Base-by-base conservation (phyloP, 37 sponge, comb jelly and placozoan genomes). In the Mnemiopsis leidyi region DNA sequence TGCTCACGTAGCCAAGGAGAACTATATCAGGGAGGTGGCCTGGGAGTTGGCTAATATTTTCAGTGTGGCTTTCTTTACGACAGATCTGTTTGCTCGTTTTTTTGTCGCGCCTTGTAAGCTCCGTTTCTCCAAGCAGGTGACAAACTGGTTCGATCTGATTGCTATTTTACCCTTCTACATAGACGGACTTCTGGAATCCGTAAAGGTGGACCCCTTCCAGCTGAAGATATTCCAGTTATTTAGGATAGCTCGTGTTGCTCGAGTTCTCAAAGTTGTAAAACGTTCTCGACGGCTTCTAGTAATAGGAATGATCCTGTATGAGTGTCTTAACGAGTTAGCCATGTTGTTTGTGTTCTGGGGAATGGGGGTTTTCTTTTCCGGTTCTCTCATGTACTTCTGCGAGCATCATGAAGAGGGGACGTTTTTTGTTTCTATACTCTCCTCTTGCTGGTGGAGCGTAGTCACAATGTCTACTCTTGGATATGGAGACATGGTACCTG, bases 161-260 rank as follows among this genome's bases (percentile, higher is more conserved):
- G 25, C 75, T n/a, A 71, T 71, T 7, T 7, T 71, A 5, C 75
- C 75, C 30, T 71, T 71, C 30, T 71, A 71, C n/a, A 71, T 71
- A 29, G 75, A n/a, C 30, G 75, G 75, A 7, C 3, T 71, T 13
- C 3, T 71, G 75, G 75, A 71, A 25, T 71, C 25, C n/a, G 30
- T 71, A 25, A 18, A 18, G 7, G n/a, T 71, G 5, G 30, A 71
- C 75, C 20, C 75, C 20, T 25, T n/a, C 30, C 5, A 28, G 30
- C 5, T 71, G n/a, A 71, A 71, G 75, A 71, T 71, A n/a, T 71
- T 71, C 75, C 75, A 71, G 75, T 25, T 71, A 25, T 71, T 71
- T 18, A 5, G 75, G 7, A 71, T 71, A 7, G 30, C 30, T 7
- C 25, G 75, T n/a, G 75, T 71, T 29, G 30, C 75, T 29, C 75